Conservation (phyloP, 1,140 invertebrate species). For the Drosophila dunni region DNA sequence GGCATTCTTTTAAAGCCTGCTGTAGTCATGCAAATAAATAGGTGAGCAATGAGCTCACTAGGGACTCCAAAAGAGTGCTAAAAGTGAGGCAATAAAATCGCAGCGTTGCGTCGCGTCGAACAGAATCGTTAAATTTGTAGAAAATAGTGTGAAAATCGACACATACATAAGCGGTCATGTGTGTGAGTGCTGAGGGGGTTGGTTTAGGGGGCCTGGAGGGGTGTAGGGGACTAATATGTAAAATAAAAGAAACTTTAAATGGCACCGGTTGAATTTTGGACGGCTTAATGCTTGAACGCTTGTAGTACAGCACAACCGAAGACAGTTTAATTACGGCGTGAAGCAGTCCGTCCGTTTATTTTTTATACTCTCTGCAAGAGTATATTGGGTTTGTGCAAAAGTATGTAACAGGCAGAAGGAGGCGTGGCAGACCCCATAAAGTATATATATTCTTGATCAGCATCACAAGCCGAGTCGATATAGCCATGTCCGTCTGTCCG, state of each 20-base stretch:
- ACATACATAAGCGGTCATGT: constrained; percentile 10
- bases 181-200: background rate
- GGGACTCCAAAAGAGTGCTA: constrained; percentile 61
- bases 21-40: constrained; percentile 52
- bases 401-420: too few species aligned
- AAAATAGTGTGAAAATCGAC: constrained; percentile 78
- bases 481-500: too few species aligned
- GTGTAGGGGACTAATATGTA: constrained; percentile 39
- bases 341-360: constrained; percentile 72
- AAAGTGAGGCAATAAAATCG: constrained; percentile 76
- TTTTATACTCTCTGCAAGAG: too few species aligned
- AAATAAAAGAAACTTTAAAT: constrained; percentile 77
- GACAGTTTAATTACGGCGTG: constrained; percentile 83
- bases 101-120: constrained; percentile 53
- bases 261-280: constrained; percentile 73
- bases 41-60: constrained; percentile 27
- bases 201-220: background rate
- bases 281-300: constrained; percentile 75
- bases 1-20: background rate
- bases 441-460: too few species aligned
- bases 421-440: too few species aligned
- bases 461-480: too few species aligned
- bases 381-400: too few species aligned
- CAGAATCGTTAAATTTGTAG: constrained; percentile 80
- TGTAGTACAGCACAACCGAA: constrained; percentile 70